Conservation (phyloP, 2,113 vertebrate genomes). For the Talpa occidentalis region DNA sequence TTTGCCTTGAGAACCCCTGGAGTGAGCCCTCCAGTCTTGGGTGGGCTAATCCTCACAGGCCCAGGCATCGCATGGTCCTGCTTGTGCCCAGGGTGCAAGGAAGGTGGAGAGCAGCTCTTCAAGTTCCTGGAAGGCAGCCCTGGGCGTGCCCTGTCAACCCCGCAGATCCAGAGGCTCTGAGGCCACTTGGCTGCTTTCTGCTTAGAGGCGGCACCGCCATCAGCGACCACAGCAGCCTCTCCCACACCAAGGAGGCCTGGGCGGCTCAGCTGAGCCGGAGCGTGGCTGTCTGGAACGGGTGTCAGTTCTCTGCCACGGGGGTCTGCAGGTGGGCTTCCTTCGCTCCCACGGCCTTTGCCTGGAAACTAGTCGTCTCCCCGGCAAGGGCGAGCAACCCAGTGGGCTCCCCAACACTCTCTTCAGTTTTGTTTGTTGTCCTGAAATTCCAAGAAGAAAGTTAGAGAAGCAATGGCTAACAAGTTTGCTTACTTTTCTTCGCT, state of each 20-base stretch:
- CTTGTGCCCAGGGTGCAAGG: background rate
- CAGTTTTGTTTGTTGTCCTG: background rate
- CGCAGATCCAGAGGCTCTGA: background rate
- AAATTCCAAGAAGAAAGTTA: background rate
- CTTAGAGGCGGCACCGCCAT: accelerated
- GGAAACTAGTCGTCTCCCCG: accelerated
- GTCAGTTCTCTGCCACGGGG: background rate
- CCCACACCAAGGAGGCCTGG: background rate
- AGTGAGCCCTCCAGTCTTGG: too few relatives aligned
- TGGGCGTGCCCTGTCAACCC: background rate
- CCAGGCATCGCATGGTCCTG: accelerated
- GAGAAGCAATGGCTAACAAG: background rate
- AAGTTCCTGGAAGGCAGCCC: background rate
- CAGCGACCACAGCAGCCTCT: background rate
- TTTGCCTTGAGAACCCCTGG: background rate
- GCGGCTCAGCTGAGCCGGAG: accelerated
- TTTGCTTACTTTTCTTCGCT: background rate
- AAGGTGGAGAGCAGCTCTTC: background rate
- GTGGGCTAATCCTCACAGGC: too few relatives aligned
- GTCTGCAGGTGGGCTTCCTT: background rate
- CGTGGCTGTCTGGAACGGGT: accelerated
- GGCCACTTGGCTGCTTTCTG: background rate
- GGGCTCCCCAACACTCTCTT: background rate
- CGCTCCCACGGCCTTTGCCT: background rate
- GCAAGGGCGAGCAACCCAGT: background rate